Percentiles rank a stretch among this genome's conserved stretches.
phyloP scores from a whole-genome alignment of 2,797 vertebrate genomes.

The Nyctalus aviator region DNA sequence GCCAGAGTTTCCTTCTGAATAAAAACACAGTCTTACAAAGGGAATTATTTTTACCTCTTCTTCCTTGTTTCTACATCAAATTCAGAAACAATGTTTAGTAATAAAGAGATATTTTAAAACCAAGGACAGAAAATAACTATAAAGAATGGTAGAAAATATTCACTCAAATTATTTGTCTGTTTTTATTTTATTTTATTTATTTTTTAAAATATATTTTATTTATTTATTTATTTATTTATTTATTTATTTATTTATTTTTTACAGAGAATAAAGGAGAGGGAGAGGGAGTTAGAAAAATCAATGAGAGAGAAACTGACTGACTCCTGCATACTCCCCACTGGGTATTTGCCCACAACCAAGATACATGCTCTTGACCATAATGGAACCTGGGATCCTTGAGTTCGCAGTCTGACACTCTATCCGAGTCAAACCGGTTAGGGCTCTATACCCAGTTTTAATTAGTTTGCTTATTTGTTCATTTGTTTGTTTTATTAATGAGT shows the following conservation, averaged over 20 bases:
- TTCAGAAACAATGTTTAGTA: neutral
- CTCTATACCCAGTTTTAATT: neutral
- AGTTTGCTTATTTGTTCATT: neutral
- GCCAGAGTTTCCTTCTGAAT: neutral
- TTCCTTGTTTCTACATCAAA: neutral
- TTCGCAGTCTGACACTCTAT: too few species aligned
- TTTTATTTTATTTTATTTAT: neutral
- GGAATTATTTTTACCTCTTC: neutral
- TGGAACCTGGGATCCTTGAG: too few species aligned
- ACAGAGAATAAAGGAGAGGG: too few species aligned
- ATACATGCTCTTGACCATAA: too few species aligned
- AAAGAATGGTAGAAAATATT: neutral
- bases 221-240: neutral
- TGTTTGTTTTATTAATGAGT: neutral
- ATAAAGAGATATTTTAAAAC: neutral
- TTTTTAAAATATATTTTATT: too few species aligned
- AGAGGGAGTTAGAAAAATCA: too few species aligned
- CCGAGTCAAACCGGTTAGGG: too few species aligned
- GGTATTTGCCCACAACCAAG: too few species aligned
- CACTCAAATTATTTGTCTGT: neutral
- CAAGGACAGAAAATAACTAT: neutral
- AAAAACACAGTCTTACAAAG: neutral
- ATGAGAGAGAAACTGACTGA: too few species aligned
- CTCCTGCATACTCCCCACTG: too few species aligned
- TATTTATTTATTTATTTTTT: too few species aligned